Evolutionary conservation across 2,888 invertebrate species (phyloP).

Genomic region (Platycnemis pennipes): DNA sequence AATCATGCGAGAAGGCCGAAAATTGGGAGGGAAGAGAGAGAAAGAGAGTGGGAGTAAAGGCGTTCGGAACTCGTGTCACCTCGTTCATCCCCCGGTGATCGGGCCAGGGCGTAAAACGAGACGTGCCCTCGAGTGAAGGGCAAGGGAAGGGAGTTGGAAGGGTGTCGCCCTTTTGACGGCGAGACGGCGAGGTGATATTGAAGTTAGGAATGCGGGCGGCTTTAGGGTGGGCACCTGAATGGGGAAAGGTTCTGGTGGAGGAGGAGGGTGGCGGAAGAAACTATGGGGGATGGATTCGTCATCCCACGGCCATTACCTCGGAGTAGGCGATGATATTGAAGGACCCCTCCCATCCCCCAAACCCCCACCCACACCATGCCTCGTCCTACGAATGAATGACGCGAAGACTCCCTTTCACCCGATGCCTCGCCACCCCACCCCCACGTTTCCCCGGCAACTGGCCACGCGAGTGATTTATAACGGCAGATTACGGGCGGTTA

Average conservation of each 20-base stretch:
- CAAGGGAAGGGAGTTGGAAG: not conserved
- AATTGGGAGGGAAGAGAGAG: not conserved
- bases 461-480: not conserved
- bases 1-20: not conserved
- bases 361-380: too few relatives aligned
- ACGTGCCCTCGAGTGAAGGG: not conserved
- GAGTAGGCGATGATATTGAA: not conserved
- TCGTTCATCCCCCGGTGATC: not conserved
- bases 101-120: not conserved
- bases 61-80: not conserved
- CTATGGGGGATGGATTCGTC: constrained; percentile 17
- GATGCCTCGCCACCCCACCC: not conserved
- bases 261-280: not conserved
- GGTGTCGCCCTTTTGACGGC: not conserved
- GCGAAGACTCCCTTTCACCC: not conserved
- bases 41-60: not conserved
- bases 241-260: not conserved
- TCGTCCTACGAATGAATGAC: not conserved
- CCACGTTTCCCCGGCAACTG: not conserved
- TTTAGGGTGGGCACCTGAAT: not conserved
- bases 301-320: not conserved
- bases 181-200: constrained; percentile 8
- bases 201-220: constrained; percentile 14
- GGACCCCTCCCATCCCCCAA: not conserved
- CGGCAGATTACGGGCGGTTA: not conserved